These are phyloP conservation scores for Pseudopodoces humilis DNA, from an alignment of 2,113 vertebrate species.

Conservation along the genomic window DNA sequence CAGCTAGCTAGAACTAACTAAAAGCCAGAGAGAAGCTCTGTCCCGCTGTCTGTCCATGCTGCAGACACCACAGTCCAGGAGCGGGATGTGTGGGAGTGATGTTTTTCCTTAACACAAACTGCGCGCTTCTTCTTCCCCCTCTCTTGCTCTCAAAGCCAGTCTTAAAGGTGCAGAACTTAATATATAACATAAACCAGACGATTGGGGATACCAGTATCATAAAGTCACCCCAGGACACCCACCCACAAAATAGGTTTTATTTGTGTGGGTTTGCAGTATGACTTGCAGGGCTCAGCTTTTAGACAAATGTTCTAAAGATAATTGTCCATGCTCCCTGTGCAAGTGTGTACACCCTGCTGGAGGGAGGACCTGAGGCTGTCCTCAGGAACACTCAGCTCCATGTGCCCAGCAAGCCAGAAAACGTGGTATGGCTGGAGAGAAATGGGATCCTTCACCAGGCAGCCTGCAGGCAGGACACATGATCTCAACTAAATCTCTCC, in stretches of 20 bases:
- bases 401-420: not conserved
- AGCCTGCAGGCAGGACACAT: not conserved
- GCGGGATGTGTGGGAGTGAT: too few species aligned
- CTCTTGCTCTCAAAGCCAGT: too few species aligned
- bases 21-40: too few species aligned
- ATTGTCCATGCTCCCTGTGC: not conserved
- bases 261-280: not conserved
- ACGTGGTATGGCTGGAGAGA: rapidly evolving
- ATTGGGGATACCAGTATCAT: too few species aligned
- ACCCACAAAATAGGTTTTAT: not conserved
- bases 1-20: too few species aligned
- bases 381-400: not conserved
- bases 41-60: too few species aligned
- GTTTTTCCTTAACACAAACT: too few species aligned
- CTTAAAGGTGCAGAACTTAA: too few species aligned
- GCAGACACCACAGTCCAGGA: too few species aligned
- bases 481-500: not conserved
- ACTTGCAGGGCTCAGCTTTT: not conserved
- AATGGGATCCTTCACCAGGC: not conserved
- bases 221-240: too few species aligned
- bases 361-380: not conserved
- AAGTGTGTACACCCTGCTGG: not conserved
- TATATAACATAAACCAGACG: too few species aligned
- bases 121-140: too few species aligned
- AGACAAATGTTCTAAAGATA: not conserved